Base-by-base conservation (phyloP, 2,888 invertebrate genomes). In the Drosophila histrio region DNA sequence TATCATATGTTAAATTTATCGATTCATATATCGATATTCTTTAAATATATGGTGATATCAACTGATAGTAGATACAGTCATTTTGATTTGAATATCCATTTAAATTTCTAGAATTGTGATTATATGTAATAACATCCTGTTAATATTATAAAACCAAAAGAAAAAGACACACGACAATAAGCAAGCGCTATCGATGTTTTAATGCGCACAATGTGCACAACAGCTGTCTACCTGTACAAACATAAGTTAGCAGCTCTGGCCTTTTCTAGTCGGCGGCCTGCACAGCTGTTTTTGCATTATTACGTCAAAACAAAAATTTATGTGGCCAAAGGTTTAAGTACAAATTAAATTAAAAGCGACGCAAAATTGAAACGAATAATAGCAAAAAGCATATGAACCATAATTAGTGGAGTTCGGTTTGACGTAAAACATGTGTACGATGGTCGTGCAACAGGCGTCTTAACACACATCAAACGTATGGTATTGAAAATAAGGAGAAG, bases 301-400 rank as follows among this genome's bases (percentile, higher is more conserved):
- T 82, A 82, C 82, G 82, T 82, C 73, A 82, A 82, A 82, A 87
- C 65, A 86, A 73, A 75, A 71, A 73, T 58, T 64, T 64, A 52
- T 56, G 43, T 41, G 19, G 41, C 9, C 32, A 63, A 57, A 60
- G 64, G 46, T 52, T 65, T 62, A 49, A 68, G 50, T 66, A 26
- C 44, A 63, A 63, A 69, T 64, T 62, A 30, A 46, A 59, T 62
- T 19, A 43, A 63, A 71, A 66, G 21, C 53, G 4, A 28, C 47
- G 11, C 8, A 32, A 36, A 15, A 11, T 15, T 19, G n/a, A n/a
- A 38, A 11, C 46, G 9, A 32, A 11, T 9, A 38, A 38, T 6
- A 44, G 19, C 8, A n/a, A 58, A 4, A 32, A 36, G 13, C 11
- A 38, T 26, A 36, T 22, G 8, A 13, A 39, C 22, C 24, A n/a